Evolutionary conservation across 2,888 invertebrate species (phyloP), one percentile per base, ranked within the genome.

Genomic region (Mesorhabditis belari): DNA sequence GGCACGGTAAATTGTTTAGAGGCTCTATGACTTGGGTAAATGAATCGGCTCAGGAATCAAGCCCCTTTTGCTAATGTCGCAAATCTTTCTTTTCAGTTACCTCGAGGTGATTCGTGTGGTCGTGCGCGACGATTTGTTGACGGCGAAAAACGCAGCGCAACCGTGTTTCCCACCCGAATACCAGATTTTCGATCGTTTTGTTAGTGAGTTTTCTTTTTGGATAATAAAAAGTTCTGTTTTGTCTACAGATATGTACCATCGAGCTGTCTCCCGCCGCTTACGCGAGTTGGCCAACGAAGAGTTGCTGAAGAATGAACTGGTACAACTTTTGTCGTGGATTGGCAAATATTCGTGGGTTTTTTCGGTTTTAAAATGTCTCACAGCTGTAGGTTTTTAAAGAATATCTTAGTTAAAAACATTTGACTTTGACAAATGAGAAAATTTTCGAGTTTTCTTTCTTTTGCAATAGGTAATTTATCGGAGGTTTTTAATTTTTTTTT

Each of bases 91-190:
- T 57, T 66, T 17, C 60, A 85, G 91, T 25, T 93, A 96, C 82
- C 84, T 98, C 59, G 96, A 98, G 83, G 77, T 83, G 51, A 72
- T 69, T 55, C 62, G 80, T 5, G 63, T 67, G n/a, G 66, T 71
- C 3, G 69, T 80, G 5, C 61, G 76, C 51, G 71, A 74, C 29
- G 80, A 81, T 58, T 64, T 80, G 50, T 58, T 65, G n/a, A 62
- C 71, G 17, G 77, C 76, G 9, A 81, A 83, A 17, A 82, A 80
- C 79, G 69, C 82, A 28, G 77, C 83, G 27, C 81, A 90, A 4
- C 92, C 92, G 0, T 94, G 94, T 81, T 98, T 98, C 82, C 98
- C 96, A 2, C 91, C 93, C 0, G 88, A 89, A 69, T 98, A 94
- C 52, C 88, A 93, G 77, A 95, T 98, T 70, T 89, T 92, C 56